Evolutionary conservation across 2,888 invertebrate species (phyloP), one percentile per base, ranked within the genome.

Genomic region (Brachyptera putata): DNA sequence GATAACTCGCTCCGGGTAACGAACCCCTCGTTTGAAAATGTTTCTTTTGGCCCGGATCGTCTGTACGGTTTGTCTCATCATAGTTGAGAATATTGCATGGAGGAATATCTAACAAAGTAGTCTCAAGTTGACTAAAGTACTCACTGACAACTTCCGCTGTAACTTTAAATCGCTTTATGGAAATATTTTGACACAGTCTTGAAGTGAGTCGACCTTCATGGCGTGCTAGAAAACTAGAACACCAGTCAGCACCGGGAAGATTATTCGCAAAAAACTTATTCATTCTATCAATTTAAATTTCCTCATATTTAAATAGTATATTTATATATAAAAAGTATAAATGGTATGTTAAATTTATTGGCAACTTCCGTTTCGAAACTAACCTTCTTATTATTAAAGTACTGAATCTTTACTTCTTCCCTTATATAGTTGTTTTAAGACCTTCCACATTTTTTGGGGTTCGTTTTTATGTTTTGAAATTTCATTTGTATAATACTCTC

Each of bases 51-150:
- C 71, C 72, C 16, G 71, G 70, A 57, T 75, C 71, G 60, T 73
- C 73, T 11, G 66, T 61, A 4, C 74, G 65, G 57, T 72, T 72
- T 1, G 70, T 68, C 61, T 73, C 71, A 58, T 73, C 72, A 64
- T 70, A 75, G 56, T 74, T 74, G 18, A 69, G 61, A 22, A 70
- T 69, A 24, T 58, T 58, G 9, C 14, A 9, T 13, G 49, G 43
- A 7, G 36, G 46, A 3, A 30, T 26, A n/a, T 18, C 26, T n/a
- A 9, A 21, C 22, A 58, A 30, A 14, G 16, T 21, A 14, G 30
- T 16, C 21, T 34, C 11, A n/a, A 57, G 25, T 14, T 57, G 22
- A 24, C 57, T 57, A 14, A 57, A 25, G 25, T 57, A 46, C 16
- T 7, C 46, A 7, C 26, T 46, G 14, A 57, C 26, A 24, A 9